A percentile compares a stretch with the other conserved stretches of the same genome.
phyloP scores from a whole-genome alignment of 1,140 invertebrate species.

The Drosophila miranda region DNA sequence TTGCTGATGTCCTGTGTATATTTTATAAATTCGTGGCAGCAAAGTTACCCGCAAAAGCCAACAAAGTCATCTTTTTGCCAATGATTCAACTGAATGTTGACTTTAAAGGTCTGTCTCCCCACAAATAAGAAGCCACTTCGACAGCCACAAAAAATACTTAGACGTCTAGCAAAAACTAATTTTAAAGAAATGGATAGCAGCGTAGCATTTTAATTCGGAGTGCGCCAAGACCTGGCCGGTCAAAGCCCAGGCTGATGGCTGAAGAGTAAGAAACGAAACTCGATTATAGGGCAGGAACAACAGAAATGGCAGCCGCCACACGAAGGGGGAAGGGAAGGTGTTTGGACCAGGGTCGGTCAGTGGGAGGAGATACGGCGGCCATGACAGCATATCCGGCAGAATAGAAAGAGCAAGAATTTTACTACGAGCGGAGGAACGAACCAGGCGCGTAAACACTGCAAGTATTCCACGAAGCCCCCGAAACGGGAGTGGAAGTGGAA shows the following conservation, averaged over 20 bases:
- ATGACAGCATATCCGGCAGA: constrained; percentile 56
- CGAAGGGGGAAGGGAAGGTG: background rate
- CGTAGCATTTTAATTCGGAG: constrained; percentile 9
- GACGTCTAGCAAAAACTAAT: constrained; percentile 6
- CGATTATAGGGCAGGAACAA: constrained; percentile 12
- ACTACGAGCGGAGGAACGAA: constrained; percentile 43
- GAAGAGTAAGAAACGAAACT: constrained; percentile 2
- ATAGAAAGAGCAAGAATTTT: constrained; percentile 51
- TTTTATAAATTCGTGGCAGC: constrained; percentile 8
- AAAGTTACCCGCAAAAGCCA: constrained; percentile 3
- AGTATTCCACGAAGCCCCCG: constrained; percentile 6
- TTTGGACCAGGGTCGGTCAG: background rate
- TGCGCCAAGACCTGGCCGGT: background rate
- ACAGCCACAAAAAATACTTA: background rate
- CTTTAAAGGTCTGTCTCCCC: too few species aligned
- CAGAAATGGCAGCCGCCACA: too few species aligned
- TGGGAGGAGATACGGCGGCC: constrained; percentile 20
- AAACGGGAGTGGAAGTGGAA: background rate
- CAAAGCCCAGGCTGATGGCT: too few species aligned
- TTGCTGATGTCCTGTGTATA: constrained; percentile 19
- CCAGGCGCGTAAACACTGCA: constrained; percentile 52
- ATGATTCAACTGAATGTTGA: too few species aligned
- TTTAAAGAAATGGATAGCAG: constrained; percentile 9
- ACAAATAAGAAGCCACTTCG: too few species aligned
- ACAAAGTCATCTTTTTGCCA: background rate